Conservation (phyloP, 2,888 invertebrate genomes). For the Tipula confusa region DNA sequence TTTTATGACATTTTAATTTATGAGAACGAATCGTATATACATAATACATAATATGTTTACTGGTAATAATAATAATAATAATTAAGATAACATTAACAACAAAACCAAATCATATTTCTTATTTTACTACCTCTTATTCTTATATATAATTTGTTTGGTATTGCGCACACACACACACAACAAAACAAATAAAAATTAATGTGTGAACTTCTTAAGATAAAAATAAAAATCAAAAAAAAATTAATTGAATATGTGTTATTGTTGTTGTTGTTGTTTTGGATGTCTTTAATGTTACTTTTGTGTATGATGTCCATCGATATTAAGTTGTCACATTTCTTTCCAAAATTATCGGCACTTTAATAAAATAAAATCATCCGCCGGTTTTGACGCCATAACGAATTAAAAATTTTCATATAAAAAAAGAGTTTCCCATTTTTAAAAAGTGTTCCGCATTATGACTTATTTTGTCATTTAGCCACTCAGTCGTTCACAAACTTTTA, state of each 20-base stretch:
- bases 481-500: too few species aligned
- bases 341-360: not conserved
- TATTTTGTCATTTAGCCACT: too few species aligned
- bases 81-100: conserved; percentile 20
- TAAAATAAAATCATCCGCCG: not conserved
- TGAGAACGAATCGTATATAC: not conserved
- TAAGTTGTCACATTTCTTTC: not conserved
- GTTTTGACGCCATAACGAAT: not conserved
- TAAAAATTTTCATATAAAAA: too few species aligned
- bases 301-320: not conserved
- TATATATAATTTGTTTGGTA: not conserved
- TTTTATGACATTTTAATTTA: conserved; percentile 16
- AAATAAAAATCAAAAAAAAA: not conserved
- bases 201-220: conserved; percentile 25
- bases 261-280: not conserved
- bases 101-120: not conserved
- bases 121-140: not conserved
- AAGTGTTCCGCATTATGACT: too few species aligned
- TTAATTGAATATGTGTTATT: not conserved
- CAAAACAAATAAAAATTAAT: not conserved
- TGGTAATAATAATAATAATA: not conserved
- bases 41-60: not conserved
- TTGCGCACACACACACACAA: too few species aligned
- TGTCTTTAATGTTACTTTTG: not conserved
- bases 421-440: too few species aligned